Evolutionary conservation across 2,888 invertebrate genomes (phyloP).

Genomic region (Andrena haemorrhoa): DNA sequence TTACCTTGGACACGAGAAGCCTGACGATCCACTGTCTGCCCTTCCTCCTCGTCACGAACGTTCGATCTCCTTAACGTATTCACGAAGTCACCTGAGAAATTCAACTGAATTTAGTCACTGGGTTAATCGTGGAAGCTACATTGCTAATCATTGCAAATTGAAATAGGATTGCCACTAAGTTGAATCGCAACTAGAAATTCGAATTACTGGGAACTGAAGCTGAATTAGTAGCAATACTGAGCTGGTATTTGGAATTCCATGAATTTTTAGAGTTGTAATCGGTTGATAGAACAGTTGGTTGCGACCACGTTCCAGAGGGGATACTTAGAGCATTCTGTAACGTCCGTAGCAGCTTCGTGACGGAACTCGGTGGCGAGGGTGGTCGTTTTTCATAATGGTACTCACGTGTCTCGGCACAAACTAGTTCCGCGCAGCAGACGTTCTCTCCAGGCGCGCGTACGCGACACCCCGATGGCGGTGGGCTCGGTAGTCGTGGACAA

Average conservation of each 20-base stretch:
- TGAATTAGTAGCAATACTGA: too few species aligned
- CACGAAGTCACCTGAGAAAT: conserved; percentile 74
- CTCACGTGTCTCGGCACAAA: conserved; percentile 88
- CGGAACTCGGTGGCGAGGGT: background rate
- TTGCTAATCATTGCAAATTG: too few species aligned
- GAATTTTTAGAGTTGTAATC: background rate
- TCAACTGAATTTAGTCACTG: background rate
- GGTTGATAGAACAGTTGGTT: background rate
- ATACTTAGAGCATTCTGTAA: too few species aligned
- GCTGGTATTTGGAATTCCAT: too few species aligned
- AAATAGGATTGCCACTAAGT: too few species aligned
- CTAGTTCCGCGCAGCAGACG: conserved; percentile 92
- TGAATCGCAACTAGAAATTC: too few species aligned
- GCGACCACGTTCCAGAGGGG: too few species aligned
- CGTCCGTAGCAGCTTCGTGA: background rate
- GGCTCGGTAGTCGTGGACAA: conserved; percentile 91
- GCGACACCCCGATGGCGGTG: conserved; percentile 91
- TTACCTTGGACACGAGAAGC: conserved; percentile 63
- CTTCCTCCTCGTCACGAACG: conserved; percentile 58
- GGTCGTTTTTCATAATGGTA: conserved; percentile 39
- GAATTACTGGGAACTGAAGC: too few species aligned
- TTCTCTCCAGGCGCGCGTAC: conserved; percentile 87
- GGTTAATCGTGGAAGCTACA: background rate
- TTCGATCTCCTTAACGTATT: conserved; percentile 81
- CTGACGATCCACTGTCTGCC: conserved; percentile 26